phyloP scores from a whole-genome alignment of 2,797 vertebrate genomes.

The Schizopygopsis malacanthus region DNA sequence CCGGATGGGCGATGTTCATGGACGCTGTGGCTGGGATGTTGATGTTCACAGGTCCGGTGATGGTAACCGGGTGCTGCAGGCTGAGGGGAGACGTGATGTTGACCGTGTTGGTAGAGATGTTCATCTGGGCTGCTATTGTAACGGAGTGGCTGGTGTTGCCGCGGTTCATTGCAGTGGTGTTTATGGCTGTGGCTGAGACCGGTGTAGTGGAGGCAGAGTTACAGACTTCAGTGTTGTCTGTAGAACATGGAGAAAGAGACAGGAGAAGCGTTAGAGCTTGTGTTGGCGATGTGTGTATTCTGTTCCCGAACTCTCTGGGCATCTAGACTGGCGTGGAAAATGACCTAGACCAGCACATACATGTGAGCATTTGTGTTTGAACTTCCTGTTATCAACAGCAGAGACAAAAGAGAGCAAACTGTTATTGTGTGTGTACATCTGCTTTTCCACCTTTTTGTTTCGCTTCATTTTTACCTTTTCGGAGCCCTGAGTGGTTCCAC shows the following conservation, averaged over 20 bases:
- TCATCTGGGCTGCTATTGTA: slow-evolving; percentile 97
- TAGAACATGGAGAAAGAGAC: slow-evolving; percentile 15
- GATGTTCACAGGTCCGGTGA: slow-evolving; percentile 95
- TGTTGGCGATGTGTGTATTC: not conserved
- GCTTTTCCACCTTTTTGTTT: slow-evolving; percentile 22
- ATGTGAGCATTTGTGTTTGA: not conserved
- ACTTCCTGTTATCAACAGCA: slow-evolving; percentile 9
- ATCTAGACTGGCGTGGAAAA: slow-evolving; percentile 3
- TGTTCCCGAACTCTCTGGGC: slow-evolving; percentile 40
- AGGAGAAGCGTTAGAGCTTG: not conserved
- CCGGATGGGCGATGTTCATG: slow-evolving; percentile 96
- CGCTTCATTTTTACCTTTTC: slow-evolving; percentile 66
- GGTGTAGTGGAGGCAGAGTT: slow-evolving; percentile 77
- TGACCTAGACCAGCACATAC: not conserved
- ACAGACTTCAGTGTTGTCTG: slow-evolving; percentile 74
- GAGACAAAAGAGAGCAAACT: not conserved
- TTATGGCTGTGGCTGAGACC: slow-evolving; percentile 73
- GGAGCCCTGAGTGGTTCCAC: slow-evolving; percentile 67
- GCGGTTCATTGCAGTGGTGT: slow-evolving; percentile 79
- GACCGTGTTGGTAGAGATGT: slow-evolving; percentile 95
- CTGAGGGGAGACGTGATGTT: slow-evolving; percentile 94
- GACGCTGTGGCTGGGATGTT: slow-evolving; percentile 79
- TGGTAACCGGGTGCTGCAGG: slow-evolving; percentile 96
- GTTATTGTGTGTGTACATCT: slow-evolving; percentile 11
- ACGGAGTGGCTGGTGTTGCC: slow-evolving; percentile 80